These are phyloP conservation scores for Caranx melampygus DNA, from an alignment of 2,113 vertebrate species.

Conservation along the genomic window DNA sequence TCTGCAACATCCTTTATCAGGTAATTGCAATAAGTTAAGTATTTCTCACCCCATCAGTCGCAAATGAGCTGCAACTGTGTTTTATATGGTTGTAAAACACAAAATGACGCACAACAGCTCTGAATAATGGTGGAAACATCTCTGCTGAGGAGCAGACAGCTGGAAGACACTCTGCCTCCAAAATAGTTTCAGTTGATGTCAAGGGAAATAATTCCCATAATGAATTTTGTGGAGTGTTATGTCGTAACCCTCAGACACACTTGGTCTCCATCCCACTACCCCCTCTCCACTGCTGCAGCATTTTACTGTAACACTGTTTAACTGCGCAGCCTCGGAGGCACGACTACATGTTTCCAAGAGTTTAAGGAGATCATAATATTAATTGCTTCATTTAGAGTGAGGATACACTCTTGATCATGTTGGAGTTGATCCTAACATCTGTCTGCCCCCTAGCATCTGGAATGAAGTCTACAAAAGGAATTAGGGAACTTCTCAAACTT, in stretches of 20 bases:
- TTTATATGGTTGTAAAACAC: background rate
- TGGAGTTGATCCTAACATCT: slow-evolving; percentile 68
- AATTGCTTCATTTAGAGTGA: slow-evolving; percentile 48
- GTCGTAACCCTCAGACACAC: background rate
- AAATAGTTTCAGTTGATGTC: background rate
- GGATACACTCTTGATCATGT: slow-evolving; percentile 38
- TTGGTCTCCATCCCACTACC: background rate
- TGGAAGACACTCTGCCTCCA: background rate
- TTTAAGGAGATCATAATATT: slow-evolving; percentile 55
- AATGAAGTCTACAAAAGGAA: slow-evolving; percentile 48
- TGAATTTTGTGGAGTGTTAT: background rate
- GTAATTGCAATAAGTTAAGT: background rate
- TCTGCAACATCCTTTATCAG: background rate
- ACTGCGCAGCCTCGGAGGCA: slow-evolving; percentile 37
- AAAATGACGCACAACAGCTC: background rate
- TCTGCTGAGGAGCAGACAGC: background rate
- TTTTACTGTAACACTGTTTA: slow-evolving; percentile 6
- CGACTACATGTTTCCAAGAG: slow-evolving; percentile 33
- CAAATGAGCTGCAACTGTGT: background rate
- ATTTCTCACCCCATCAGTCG: too few relatives aligned
- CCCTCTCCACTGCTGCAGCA: background rate
- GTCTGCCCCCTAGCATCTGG: slow-evolving; percentile 63
- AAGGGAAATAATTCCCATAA: background rate
- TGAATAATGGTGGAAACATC: background rate
- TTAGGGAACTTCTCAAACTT: slow-evolving; percentile 62